phyloP scores from a whole-genome alignment of 2,797 vertebrate species.

The Ciconia nigra region DNA sequence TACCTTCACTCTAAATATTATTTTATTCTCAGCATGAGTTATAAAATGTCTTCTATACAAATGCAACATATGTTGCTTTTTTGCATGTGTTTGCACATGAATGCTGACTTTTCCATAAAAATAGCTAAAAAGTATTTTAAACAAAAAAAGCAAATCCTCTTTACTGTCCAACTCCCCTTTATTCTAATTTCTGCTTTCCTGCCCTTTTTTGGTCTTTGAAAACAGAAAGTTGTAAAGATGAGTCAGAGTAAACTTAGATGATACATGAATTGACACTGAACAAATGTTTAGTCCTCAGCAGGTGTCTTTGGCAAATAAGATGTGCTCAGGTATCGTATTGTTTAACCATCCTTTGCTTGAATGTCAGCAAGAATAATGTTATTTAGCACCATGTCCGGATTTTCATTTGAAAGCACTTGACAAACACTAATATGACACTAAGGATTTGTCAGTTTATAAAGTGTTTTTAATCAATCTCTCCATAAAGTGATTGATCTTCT shows the following conservation, averaged over 20 bases:
- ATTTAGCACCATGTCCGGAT: not conserved
- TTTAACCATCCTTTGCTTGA: not conserved
- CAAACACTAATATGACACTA: not conserved
- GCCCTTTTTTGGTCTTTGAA: not conserved
- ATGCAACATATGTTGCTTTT: not conserved
- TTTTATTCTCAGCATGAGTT: not conserved
- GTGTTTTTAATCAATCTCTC: not conserved
- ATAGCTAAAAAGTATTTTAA: not conserved
- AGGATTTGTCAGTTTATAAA: not conserved
- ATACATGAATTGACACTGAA: not conserved
- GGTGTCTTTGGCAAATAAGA: not conserved
- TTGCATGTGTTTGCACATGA: not conserved
- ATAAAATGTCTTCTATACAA: not conserved
- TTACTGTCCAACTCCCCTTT: not conserved
- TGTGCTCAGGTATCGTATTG: not conserved
- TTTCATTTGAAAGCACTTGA: not conserved
- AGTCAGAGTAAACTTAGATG: not conserved
- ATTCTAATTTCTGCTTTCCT: not conserved
- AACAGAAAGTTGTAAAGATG: not conserved
- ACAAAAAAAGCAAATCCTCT: not conserved
- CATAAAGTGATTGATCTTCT: not conserved
- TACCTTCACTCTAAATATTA: conserved; percentile 15
- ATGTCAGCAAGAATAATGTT: not conserved
- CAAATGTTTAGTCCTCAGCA: not conserved
- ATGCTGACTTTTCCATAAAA: not conserved